Base-by-base conservation (phyloP, 2,113 vertebrate species). In the Zapus hudsonius region DNA sequence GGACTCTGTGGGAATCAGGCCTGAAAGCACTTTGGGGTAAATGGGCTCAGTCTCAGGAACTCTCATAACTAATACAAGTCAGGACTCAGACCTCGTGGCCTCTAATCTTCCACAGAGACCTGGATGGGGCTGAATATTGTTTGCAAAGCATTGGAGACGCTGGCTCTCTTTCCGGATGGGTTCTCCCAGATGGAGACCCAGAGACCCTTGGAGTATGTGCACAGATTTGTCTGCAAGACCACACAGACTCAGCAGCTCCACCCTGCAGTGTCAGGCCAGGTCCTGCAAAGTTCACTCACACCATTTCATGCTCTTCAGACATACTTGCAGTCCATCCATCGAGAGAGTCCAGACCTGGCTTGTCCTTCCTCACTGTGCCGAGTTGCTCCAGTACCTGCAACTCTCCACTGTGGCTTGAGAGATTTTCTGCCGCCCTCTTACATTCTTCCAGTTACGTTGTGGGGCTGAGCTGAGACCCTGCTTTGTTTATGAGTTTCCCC, bases 91-190 rank as follows among this genome's bases (percentile, higher is more conserved):
- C 61, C 64, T 93, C 44, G 12, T 16, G 78, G 74, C 80, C 80
- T 84, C 92, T 64, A 42, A 44, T 89, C 73, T 84, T 89, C 91
- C 84, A 61, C 0, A 84, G 91, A 91, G 91, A 76, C 29, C 80
- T 95, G 86, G 82, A 87, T 27, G 61, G 61, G 84, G 29, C 61
- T 22, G 72, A 93, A 63, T 25, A 55, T n/a, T 91, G 42, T 94
- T 94, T 92, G 67, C 33, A 87, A 96, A 80, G 55, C 74, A 55
- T 15, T 66, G 40, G 44, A 67, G 27, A 22, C 44, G 61, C 2
- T 78, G 76, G 69, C 44, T 92, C 1, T 87, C 19, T 92, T 91
- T 92, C 93, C 96, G 95, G 74, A 95, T 95, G 90, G 74, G 27
- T 78, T 75, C 91, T 70, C 74, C 75, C 95, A 93, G 91, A 88